Evolutionary conservation across 1,140 invertebrate genomes (phyloP).

Genomic region (Delia radicum): DNA sequence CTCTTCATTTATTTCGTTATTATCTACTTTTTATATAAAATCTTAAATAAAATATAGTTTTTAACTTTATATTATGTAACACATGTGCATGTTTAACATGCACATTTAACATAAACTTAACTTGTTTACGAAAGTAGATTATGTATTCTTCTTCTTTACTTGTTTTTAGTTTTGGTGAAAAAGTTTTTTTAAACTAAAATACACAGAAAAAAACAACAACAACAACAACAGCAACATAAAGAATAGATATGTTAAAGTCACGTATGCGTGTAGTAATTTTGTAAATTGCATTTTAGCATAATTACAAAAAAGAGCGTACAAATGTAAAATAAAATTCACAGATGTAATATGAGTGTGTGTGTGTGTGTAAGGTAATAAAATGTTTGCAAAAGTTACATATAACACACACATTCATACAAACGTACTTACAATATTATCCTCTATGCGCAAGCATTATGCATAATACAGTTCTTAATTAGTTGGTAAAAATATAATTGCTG

Average conservation of each 20-base stretch:
- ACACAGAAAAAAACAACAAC: not conserved
- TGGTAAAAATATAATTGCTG: no score
- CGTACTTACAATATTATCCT: no score
- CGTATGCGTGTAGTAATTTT: not conserved
- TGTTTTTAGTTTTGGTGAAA: not conserved
- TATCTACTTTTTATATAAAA: not conserved
- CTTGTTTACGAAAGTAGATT: not conserved
- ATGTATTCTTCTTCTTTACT: not conserved
- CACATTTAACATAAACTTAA: conserved; percentile 2
- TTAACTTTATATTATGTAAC: not conserved
- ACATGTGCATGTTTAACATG: not conserved
- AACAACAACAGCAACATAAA: not conserved
- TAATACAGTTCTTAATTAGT: no score
- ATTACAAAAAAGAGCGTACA: not conserved
- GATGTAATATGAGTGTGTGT: no score
- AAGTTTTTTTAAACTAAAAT: not conserved
- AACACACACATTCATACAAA: no score
- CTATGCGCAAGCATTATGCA: no score
- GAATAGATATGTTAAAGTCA: not conserved
- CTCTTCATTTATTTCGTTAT: not conserved
- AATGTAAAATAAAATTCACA: not conserved
- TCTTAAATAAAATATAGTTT: not conserved
- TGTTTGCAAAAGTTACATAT: no score
- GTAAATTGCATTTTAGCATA: not conserved
- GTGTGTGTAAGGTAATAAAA: no score